These are phyloP conservation scores for Drosophila phalerata DNA, from an alignment of 2,888 invertebrate species.

Conservation along the genomic window DNA sequence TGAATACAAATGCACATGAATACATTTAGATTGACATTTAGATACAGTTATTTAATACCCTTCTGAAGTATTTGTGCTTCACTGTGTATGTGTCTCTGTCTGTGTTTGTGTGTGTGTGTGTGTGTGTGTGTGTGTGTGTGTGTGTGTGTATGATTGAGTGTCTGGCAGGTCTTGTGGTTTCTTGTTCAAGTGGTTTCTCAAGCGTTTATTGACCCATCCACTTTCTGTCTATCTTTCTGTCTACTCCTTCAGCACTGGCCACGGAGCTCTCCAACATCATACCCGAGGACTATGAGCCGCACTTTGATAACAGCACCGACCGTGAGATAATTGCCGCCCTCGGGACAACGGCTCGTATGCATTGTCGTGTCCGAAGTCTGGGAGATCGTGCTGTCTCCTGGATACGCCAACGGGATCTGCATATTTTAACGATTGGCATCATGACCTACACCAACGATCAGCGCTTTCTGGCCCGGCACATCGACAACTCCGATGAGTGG, in stretches of 20 bases:
- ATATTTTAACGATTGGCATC: conserved; percentile 90
- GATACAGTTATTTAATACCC: conserved; percentile 75
- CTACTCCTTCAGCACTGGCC: conserved; percentile 53
- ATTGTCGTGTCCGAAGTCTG: conserved; percentile 93
- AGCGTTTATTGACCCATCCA: conserved; percentile 45
- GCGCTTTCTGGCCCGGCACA: conserved; percentile 90
- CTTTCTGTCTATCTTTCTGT: conserved; percentile 12
- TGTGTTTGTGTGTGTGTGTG: not conserved
- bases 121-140: conserved; percentile 24
- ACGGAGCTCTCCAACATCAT: conserved; percentile 80
- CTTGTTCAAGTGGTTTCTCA: conserved; percentile 24
- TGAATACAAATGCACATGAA: conserved; percentile 74
- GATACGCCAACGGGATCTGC: conserved; percentile 93
- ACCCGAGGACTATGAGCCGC: conserved; percentile 87
- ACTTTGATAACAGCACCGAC: conserved; percentile 94
- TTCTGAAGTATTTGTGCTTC: conserved; percentile 44
- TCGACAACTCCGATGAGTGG: conserved; percentile 91
- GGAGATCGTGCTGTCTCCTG: conserved; percentile 93
- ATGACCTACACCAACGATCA: conserved; percentile 91
- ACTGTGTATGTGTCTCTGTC: conserved; percentile 5
- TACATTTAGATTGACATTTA: conserved; percentile 76
- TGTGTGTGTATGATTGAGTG: conserved; percentile 46
- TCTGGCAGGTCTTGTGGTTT: conserved; percentile 28
- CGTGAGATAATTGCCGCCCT: conserved; percentile 93
- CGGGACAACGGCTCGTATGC: conserved; percentile 93